Conservation (phyloP, 2,888 invertebrate species). For the Muschampia plurimacula region DNA sequence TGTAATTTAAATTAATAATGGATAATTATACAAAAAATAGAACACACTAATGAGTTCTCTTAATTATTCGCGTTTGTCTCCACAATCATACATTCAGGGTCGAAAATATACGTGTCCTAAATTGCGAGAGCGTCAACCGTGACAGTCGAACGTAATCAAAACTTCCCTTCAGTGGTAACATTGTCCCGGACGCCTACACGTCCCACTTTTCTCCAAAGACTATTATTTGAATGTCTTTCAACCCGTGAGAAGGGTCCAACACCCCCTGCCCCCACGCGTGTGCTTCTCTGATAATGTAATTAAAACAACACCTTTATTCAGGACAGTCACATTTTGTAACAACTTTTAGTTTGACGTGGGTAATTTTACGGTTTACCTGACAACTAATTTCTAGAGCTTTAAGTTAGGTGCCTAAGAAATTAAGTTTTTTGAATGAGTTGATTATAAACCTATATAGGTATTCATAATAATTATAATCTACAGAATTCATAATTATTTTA, state of each 20-base stretch:
- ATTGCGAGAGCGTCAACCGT: conserved; percentile 69
- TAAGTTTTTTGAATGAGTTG: neutral
- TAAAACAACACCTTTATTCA: conserved; percentile 85
- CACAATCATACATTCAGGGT: neutral
- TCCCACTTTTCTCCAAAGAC: conserved; percentile 77
- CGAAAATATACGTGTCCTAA: conserved; percentile 24
- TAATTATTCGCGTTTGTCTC: neutral
- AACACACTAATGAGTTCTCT: neutral
- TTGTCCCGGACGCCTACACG: conserved; percentile 49
- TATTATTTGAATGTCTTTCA: conserved; percentile 85
- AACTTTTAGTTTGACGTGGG: conserved; percentile 62
- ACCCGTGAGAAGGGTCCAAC: conserved; percentile 81
- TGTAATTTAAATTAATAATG: too few relatives aligned
- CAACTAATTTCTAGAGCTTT: neutral
- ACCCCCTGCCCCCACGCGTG: conserved; percentile 69
- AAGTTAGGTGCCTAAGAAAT: neutral
- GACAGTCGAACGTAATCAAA: conserved; percentile 80
- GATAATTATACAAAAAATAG: too few relatives aligned
- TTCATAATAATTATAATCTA: too few relatives aligned
- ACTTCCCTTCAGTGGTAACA: conserved; percentile 57
- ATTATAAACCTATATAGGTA: neutral
- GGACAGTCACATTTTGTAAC: conserved; percentile 68
- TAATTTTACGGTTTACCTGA: conserved; percentile 26
- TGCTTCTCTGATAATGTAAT: conserved; percentile 83
- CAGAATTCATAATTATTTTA: too few relatives aligned